A percentile compares a stretch with the other conserved stretches of the same genome.
phyloP scores from a whole-genome alignment of 2,113 vertebrate species.

The Xenopus laevis region DNA sequence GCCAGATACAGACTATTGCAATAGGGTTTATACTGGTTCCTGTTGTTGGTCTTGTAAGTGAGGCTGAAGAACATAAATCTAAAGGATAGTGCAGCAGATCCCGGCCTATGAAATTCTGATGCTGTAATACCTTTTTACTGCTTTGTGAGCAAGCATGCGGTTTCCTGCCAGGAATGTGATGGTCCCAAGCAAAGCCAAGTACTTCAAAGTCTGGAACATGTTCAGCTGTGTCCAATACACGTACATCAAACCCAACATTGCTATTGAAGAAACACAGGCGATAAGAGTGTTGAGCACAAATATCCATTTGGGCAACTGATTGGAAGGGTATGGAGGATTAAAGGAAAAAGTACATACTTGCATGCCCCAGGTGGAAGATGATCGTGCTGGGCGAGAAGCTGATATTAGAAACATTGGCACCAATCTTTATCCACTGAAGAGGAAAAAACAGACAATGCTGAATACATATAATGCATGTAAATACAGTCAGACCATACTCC shows the following conservation, averaged over 20 bases:
- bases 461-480: too few relatives aligned
- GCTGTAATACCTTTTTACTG: constrained; percentile 82
- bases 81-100: too few relatives aligned
- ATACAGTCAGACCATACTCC: too few relatives aligned
- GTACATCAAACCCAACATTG: constrained; percentile 94
- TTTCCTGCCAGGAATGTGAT: constrained; percentile 96
- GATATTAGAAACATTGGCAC: constrained; percentile 95
- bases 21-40: too few relatives aligned
- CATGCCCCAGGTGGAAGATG: constrained; percentile 92
- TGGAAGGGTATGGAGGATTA: too few relatives aligned
- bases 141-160: constrained; percentile 97
- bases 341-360: constrained; percentile 70
- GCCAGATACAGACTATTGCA: too few relatives aligned
- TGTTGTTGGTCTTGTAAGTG: too few relatives aligned
- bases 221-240: constrained; percentile 97
- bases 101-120: too few relatives aligned
- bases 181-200: constrained; percentile 88
- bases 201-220: constrained; percentile 99
- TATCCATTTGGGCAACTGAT: too few relatives aligned
- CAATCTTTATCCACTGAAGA: constrained; percentile 90
- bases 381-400: constrained; percentile 92
- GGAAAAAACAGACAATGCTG: neutral
- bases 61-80: too few relatives aligned
- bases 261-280: constrained; percentile 61
- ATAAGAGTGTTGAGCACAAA: constrained; percentile 41